Evolutionary conservation across 1,140 invertebrate genomes (phyloP).

Genomic region (Lepeophtheirus salmonis): DNA sequence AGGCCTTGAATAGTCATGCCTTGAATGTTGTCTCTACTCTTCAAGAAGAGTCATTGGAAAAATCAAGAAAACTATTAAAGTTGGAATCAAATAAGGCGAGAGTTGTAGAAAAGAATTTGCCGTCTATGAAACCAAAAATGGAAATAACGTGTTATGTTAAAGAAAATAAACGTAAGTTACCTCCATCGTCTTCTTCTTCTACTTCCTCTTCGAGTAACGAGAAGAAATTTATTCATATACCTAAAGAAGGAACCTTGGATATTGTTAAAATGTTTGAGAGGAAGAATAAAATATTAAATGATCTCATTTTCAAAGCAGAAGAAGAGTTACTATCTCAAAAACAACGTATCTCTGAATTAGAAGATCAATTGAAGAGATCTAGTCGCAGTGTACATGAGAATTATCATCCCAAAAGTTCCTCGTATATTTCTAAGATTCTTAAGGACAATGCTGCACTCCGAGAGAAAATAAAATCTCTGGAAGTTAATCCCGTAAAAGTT

Average conservation of each 20-base stretch:
- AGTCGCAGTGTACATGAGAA: too few relatives aligned
- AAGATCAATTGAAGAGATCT: too few relatives aligned
- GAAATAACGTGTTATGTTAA: not conserved
- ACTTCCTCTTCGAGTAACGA: not conserved
- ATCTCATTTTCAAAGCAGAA: not conserved
- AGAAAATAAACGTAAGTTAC: too few relatives aligned
- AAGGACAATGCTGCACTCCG: not conserved
- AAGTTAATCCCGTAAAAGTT: not conserved
- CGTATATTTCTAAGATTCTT: not conserved
- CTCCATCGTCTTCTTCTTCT: not conserved
- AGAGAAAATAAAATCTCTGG: not conserved
- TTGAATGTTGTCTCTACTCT: constrained; percentile 35
- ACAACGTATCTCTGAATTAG: too few relatives aligned
- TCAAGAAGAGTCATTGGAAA: constrained; percentile 36
- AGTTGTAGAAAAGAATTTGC: constrained; percentile 26
- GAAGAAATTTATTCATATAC: too few relatives aligned
- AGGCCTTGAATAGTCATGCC: constrained; percentile 36
- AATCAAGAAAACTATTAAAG: constrained; percentile 36
- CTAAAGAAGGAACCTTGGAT: not conserved
- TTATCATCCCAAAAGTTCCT: not conserved
- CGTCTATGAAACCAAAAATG: not conserved
- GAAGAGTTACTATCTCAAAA: not conserved
- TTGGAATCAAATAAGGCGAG: constrained; percentile 38
- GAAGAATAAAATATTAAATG: not conserved
- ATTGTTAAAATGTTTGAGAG: not conserved